phyloP scores from a whole-genome alignment of 2,797 vertebrate species.

The Chelon auratus region DNA sequence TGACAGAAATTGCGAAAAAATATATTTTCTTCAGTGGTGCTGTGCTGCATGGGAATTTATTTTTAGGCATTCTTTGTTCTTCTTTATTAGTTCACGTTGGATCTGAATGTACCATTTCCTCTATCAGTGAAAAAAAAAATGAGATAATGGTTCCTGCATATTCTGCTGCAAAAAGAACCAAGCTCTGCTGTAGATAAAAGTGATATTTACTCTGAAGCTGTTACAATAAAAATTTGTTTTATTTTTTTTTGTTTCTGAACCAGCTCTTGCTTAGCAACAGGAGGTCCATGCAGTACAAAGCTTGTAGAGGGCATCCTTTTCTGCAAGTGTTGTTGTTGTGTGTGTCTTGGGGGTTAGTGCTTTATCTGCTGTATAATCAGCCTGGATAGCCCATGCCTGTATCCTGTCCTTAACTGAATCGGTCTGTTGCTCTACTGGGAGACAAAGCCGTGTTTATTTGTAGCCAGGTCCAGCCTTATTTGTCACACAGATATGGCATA shows the following conservation, averaged over 20 bases:
- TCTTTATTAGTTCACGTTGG: background rate
- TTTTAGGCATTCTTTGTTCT: background rate
- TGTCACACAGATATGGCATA: conserved; percentile 26
- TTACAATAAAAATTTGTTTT: conserved; percentile 12
- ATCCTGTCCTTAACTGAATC: conserved; percentile 56
- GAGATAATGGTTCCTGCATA: background rate
- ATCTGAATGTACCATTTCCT: background rate
- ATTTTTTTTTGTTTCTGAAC: conserved; percentile 19
- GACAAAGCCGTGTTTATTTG: conserved; percentile 39
- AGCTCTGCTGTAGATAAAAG: background rate
- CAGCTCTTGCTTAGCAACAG: conserved; percentile 43
- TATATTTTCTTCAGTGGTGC: background rate
- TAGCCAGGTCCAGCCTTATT: conserved; percentile 29
- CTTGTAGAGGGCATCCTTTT: conserved; percentile 26
- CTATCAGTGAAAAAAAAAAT: background rate
- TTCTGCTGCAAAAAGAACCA: background rate
- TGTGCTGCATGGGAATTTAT: background rate
- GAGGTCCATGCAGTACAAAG: conserved; percentile 17
- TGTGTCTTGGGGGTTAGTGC: conserved; percentile 51
- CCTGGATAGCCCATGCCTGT: conserved; percentile 43
- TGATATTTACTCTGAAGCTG: conserved; percentile 19
- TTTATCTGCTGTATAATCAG: conserved; percentile 62
- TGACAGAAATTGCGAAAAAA: background rate
- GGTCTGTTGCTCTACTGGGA: conserved; percentile 43
- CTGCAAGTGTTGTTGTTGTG: conserved; percentile 49